phyloP scores from a whole-genome alignment of 2,113 vertebrate species.

The Lepus americanus region DNA sequence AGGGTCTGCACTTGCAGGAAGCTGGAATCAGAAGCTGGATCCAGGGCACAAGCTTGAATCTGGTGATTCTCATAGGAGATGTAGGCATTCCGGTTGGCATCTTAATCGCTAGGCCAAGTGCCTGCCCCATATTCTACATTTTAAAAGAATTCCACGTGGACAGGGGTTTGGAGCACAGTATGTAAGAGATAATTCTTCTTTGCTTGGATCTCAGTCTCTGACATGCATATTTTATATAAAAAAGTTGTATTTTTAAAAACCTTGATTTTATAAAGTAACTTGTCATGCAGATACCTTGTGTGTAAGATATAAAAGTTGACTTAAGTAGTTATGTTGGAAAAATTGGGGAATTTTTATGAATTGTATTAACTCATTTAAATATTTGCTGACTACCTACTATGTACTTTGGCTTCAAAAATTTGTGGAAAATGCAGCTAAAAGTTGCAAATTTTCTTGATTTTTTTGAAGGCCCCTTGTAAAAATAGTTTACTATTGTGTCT shows the following conservation, averaged over 20 bases:
- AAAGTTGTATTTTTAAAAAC: background rate
- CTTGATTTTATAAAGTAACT: conserved; percentile 14
- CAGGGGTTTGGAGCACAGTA: background rate
- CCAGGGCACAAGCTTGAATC: no score
- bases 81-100: no score
- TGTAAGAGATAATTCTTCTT: conserved; percentile 57
- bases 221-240: conserved; percentile 36
- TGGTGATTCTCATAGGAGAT: no score
- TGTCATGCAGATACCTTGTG: background rate
- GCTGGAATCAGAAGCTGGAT: no score
- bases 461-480: no score
- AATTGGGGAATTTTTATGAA: conserved; percentile 35
- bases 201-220: background rate
- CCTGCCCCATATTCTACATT: background rate
- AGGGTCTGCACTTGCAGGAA: no score
- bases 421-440: no score
- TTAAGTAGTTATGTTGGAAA: conserved; percentile 58
- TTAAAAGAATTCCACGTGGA: background rate
- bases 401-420: background rate
- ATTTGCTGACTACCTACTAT: background rate
- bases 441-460: no score
- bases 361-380: conserved; percentile 52
- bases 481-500: background rate
- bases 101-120: no score
- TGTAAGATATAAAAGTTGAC: background rate